Conservation (phyloP, 2,888 invertebrate genomes). For the Tachina grossa region DNA sequence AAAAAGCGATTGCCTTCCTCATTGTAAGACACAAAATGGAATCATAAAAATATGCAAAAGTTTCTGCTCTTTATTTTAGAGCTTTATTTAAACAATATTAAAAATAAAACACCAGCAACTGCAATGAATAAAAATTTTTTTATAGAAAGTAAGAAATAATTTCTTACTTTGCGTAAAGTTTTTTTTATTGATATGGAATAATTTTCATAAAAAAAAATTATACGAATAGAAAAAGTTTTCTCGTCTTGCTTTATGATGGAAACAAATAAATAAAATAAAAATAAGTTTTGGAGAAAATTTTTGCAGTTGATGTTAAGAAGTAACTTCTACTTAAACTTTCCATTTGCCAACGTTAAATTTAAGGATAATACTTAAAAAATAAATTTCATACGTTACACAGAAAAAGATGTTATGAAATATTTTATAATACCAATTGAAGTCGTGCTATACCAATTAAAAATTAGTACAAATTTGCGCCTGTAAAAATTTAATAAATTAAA, state of each 20-base stretch:
- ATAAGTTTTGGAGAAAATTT: not conserved
- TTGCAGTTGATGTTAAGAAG: constrained; percentile 1
- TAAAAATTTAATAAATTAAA: too few species aligned
- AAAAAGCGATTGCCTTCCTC: constrained; percentile 11
- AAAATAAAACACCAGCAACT: not conserved
- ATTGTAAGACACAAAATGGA: constrained; percentile 72
- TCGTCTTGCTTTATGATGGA: constrained; percentile 6
- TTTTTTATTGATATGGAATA: constrained; percentile 55
- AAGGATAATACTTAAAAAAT: not conserved
- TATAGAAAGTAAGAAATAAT: constrained; percentile 31
- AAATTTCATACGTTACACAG: too few species aligned
- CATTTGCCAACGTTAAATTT: too few species aligned
- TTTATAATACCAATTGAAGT: too few species aligned
- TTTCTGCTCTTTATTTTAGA: not conserved
- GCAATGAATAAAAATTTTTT: constrained; percentile 10
- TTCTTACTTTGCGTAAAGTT: constrained; percentile 51
- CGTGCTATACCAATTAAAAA: too few species aligned
- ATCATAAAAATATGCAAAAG: constrained; percentile 67
- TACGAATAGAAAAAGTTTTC: not conserved
- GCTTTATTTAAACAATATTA: not conserved
- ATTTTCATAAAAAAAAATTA: constrained; percentile 9
- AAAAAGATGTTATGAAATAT: too few species aligned
- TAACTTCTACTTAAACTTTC: not conserved
- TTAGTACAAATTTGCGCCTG: too few species aligned
- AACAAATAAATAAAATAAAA: constrained; percentile 16